Base-by-base conservation (phyloP, 2,113 vertebrate species). In the Oryzias melastigma region DNA sequence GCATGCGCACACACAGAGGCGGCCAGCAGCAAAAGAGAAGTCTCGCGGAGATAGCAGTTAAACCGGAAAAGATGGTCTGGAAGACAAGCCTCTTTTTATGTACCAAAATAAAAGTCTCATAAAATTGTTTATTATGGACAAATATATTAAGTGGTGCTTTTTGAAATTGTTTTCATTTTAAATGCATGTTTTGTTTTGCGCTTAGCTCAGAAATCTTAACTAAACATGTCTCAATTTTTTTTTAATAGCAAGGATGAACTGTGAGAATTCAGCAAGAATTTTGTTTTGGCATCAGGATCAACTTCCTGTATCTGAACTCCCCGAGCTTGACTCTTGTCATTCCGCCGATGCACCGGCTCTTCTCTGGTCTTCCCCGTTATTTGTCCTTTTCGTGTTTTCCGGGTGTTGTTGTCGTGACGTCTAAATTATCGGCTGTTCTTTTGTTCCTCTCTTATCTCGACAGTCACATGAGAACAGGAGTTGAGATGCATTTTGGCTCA, bases 1-100 rank as follows among this genome's bases (percentile, higher is more conserved):
- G 86, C 88, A 80, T 77, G 88, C 86, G 85, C 49, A 83, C 15
- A 67, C 7, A 14, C 16, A 53, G 53, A 81, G 59, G 67, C 77
- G 72, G 81, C 59, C 82, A 68, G 73, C 75, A 48, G 56, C 20
- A 27, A 8, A 44, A 6, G 49, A 40, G 3, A 62, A 61, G 61
- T 45, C 62, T 22, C 53, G 24, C 72, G 55, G 65, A 71, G 62
- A 29, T 14, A 12, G 1, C 4, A 1, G 2, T 1, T 7, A 12
- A 2, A 40, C 43, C 41, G 62, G 55, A 60, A 75, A 8, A 1
- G 17, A 0, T 0, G 5, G 7, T 7, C 5, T 14, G 2, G 24
- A 41, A 3, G 19, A 16, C 5, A 18, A 44, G 27, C 35, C 13
- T 44, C 24, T 8, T 3, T 7, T 15, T 16, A n/a, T 10, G n/a